phyloP scores from a whole-genome alignment of 2,113 vertebrate species.

The Syrmaticus mikado region DNA sequence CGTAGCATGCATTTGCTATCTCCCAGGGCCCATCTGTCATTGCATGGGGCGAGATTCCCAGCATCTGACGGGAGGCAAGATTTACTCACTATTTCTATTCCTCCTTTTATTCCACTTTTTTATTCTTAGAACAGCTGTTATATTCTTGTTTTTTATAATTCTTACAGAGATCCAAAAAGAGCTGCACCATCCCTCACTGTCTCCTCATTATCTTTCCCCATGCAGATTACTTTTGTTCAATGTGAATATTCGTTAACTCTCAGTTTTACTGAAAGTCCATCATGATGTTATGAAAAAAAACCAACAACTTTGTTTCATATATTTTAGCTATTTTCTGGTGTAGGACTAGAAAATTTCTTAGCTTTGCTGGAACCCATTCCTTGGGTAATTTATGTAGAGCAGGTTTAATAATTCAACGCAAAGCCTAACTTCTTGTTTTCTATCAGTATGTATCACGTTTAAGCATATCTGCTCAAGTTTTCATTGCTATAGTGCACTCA shows the following conservation, averaged over 20 bases:
- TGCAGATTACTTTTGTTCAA: neutral
- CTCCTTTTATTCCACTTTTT: too few species aligned
- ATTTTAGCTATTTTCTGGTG: neutral
- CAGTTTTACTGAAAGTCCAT: neutral
- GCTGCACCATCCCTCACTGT: fast-evolving
- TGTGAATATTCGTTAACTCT: neutral
- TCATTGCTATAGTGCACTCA: neutral
- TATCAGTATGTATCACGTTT: neutral
- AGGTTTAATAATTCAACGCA: neutral
- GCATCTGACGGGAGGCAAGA: too few species aligned
- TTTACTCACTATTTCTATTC: too few species aligned
- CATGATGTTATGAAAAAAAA: neutral
- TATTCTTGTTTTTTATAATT: neutral
- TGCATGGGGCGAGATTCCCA: too few species aligned
- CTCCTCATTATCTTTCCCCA: neutral
- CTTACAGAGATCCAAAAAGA: neutral
- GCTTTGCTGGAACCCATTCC: neutral
- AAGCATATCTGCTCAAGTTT: neutral
- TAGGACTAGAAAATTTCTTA: neutral
- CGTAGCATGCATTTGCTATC: too few species aligned
- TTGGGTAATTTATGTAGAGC: neutral
- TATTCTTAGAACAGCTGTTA: too few species aligned
- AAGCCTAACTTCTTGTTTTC: neutral
- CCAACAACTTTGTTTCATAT: neutral
- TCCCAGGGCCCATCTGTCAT: too few species aligned